phyloP scores from a whole-genome alignment of 2,888 invertebrate species.

The Camptogramma bilineatum region DNA sequence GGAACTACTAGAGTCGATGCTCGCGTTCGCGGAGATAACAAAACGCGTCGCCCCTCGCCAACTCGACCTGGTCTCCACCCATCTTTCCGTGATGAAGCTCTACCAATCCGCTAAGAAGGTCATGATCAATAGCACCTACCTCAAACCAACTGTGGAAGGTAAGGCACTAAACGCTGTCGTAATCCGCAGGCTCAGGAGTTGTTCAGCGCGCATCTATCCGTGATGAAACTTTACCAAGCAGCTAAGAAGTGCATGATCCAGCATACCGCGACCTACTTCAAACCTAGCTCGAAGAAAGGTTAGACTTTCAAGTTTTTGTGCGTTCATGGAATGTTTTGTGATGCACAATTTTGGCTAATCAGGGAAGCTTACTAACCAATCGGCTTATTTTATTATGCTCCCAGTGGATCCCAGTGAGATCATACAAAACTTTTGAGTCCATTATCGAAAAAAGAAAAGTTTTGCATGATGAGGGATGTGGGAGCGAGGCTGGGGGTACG shows the following conservation, averaged over 20 bases:
- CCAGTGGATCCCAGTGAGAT: no score
- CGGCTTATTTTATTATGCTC: no score
- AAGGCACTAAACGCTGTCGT: conserved; percentile 13
- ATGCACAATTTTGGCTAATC: neutral
- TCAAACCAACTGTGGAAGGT: conserved; percentile 90
- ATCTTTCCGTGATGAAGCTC: conserved; percentile 92
- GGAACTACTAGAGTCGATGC: conserved; percentile 93
- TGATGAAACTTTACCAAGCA: neutral
- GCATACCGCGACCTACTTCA: neutral
- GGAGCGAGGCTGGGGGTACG: no score
- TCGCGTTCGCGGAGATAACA: conserved; percentile 93
- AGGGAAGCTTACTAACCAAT: neutral
- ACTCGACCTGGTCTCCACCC: conserved; percentile 92
- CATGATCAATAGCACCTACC: conserved; percentile 82
- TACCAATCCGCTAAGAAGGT: conserved; percentile 95
- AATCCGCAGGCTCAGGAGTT: conserved; percentile 17
- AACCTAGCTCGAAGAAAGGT: conserved; percentile 21
- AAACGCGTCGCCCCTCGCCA: conserved; percentile 93
- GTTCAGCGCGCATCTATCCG: neutral
- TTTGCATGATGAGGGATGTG: no score
- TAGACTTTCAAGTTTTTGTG: neutral
- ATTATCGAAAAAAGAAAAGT: no score
- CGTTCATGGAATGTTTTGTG: neutral
- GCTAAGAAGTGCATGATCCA: conserved; percentile 6
- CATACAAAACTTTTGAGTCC: no score